Evolutionary conservation across 2,113 vertebrate genomes (phyloP).

Genomic region (Vimba vimba): DNA sequence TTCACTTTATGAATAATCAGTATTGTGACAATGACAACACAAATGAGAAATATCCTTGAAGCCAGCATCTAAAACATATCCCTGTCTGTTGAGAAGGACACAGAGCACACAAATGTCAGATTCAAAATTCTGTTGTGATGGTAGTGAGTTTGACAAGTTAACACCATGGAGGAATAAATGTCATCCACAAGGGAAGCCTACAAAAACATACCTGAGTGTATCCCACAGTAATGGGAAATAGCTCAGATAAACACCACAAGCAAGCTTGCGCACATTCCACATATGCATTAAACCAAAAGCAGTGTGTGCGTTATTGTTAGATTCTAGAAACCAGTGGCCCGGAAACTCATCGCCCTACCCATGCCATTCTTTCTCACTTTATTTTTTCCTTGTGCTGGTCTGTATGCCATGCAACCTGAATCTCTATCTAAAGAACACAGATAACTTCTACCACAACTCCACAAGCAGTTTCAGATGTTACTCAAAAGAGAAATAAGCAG

Average conservation of each 20-base stretch:
- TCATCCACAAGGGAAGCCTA: neutral
- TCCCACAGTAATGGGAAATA: neutral
- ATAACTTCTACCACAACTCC: neutral
- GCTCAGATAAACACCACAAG: neutral
- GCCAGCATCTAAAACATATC: neutral
- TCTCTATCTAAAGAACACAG: neutral
- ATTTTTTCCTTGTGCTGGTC: neutral
- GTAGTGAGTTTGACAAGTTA: conserved; percentile 19
- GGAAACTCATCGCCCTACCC: conserved; percentile 51
- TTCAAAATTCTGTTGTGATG: neutral
- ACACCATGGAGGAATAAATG: neutral
- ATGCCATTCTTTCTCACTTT: neutral
- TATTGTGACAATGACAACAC: neutral
- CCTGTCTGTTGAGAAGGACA: neutral
- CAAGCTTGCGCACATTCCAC: conserved; percentile 9
- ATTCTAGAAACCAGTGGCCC: conserved; percentile 54
- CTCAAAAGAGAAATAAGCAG: neutral
- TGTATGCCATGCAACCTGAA: neutral
- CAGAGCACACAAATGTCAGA: neutral
- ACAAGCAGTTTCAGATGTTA: neutral
- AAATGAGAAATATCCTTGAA: neutral
- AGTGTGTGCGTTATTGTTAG: conserved; percentile 46
- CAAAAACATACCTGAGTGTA: neutral
- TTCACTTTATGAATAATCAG: neutral
- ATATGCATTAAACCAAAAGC: conserved; percentile 45